A percentile compares a stretch with the other conserved stretches of the same genome.
These are phyloP conservation scores for Siniperca knerii DNA, from an alignment of 2,113 vertebrate species.

Conservation along the genomic window DNA sequence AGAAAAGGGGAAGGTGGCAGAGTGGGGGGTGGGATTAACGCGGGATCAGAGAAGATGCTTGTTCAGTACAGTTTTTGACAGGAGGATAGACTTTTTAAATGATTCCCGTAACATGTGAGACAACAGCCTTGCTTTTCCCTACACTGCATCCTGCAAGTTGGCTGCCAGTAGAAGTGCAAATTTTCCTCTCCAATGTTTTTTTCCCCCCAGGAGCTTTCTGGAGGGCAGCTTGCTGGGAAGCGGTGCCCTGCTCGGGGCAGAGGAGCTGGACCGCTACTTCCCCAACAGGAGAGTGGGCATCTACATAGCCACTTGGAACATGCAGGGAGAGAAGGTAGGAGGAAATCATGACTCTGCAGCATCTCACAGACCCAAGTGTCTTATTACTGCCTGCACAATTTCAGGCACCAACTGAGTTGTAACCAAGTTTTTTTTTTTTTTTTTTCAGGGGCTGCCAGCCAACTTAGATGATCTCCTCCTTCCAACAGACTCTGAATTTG, in stretches of 20 bases:
- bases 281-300: conserved; percentile 90
- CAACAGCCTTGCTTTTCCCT: not conserved
- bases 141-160: not conserved
- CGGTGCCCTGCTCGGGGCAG: conserved; percentile 93
- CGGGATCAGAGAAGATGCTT: conserved; percentile 54
- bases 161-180: not conserved
- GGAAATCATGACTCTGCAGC: not conserved
- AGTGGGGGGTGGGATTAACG: conserved; percentile 41
- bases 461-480: conserved; percentile 94
- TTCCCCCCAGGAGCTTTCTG: conserved; percentile 90
- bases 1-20: conserved; percentile 10
- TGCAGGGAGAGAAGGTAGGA: conserved; percentile 95
- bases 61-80: conserved; percentile 58
- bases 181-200: not conserved
- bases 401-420: not conserved
- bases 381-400: not conserved
- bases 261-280: conserved; percentile 95
- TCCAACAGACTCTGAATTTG: conserved; percentile 92
- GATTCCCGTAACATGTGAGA: not conserved
- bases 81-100: not conserved
- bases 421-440: not conserved
- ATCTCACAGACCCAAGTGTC: not conserved
- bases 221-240: conserved; percentile 94
- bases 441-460: conserved; percentile 87
- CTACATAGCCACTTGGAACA: conserved; percentile 97